A percentile compares a stretch with the other conserved stretches of the same genome.
These are phyloP conservation scores for Formicarius rufipectus DNA, from an alignment of 2,113 vertebrate genomes.

Conservation along the genomic window DNA sequence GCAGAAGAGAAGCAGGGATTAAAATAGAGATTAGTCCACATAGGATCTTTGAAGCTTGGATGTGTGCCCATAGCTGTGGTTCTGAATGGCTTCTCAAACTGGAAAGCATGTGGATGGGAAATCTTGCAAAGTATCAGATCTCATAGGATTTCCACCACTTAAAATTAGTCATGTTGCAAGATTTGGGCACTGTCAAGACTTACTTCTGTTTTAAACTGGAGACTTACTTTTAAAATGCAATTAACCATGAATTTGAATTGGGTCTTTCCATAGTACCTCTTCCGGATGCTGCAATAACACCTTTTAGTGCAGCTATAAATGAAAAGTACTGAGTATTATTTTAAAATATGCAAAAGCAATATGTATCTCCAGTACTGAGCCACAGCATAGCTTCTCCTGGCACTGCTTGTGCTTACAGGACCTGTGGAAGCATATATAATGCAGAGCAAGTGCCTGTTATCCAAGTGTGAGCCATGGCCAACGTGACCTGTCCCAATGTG, in stretches of 20 bases:
- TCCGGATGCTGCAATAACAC: not conserved
- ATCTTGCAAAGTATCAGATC: slow-evolving; percentile 29
- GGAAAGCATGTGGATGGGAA: slow-evolving; percentile 16
- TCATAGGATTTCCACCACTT: slow-evolving; percentile 2
- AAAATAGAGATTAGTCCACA: not conserved
- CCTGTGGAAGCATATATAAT: not conserved
- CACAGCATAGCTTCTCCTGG: not conserved
- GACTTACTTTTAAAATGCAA: not conserved
- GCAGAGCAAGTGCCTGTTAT: not conserved
- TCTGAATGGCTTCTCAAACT: slow-evolving; percentile 14
- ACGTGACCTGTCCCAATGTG: accelerated
- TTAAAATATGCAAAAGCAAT: not conserved
- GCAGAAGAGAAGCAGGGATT: not conserved
- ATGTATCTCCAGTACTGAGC: not conserved
- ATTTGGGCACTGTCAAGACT: not conserved
- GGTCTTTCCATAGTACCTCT: not conserved
- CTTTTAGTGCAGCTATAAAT: not conserved
- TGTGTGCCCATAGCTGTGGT: not conserved
- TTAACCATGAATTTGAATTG: not conserved
- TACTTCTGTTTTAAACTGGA: not conserved
- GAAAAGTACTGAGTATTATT: not conserved
- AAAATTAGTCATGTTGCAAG: not conserved
- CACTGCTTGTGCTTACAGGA: not conserved
- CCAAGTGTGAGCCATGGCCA: accelerated
- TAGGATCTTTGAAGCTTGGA: not conserved